phyloP scores from a whole-genome alignment of 92 coral and sea anemone genomes.

The Desmophyllum pertusum region DNA sequence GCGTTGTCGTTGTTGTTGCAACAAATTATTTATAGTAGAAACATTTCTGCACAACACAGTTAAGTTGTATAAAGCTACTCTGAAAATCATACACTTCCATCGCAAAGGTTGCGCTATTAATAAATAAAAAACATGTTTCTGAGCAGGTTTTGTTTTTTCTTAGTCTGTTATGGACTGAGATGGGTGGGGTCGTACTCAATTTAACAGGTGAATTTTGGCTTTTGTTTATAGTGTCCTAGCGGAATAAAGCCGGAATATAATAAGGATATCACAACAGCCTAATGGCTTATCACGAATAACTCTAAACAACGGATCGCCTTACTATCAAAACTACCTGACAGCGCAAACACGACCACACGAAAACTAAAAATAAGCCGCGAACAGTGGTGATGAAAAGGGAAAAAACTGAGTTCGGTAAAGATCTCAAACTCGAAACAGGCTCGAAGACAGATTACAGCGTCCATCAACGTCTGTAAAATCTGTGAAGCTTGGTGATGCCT shows the following conservation, averaged over 20 bases:
- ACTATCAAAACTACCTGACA: slow-evolving; percentile 27
- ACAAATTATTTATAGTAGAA: not conserved
- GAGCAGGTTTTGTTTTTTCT: not conserved
- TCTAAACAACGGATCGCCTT: slow-evolving; percentile 35
- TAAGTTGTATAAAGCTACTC: not conserved
- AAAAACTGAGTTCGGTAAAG: not conserved
- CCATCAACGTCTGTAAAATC: too few species aligned
- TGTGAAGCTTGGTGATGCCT: too few species aligned
- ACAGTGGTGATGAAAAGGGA: not conserved
- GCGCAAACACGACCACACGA: slow-evolving; percentile 7
- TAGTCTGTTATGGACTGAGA: not conserved
- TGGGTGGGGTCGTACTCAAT: not conserved
- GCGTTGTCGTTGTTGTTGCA: not conserved
- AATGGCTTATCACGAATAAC: slow-evolving; percentile 29
- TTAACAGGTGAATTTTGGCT: slow-evolving; percentile 4
- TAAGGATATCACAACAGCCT: not conserved
- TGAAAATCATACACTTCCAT: not conserved
- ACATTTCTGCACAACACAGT: not conserved
- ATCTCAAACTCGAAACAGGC: not conserved
- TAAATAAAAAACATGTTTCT: not conserved
- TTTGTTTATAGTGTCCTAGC: slow-evolving; percentile 2
- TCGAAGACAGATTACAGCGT: slow-evolving; percentile 8
- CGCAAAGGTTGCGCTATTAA: not conserved
- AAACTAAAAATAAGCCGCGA: slow-evolving; percentile 18
- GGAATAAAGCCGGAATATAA: not conserved